Conservation (phyloP, 2,888 invertebrate genomes). For the Norana najaformis region DNA sequence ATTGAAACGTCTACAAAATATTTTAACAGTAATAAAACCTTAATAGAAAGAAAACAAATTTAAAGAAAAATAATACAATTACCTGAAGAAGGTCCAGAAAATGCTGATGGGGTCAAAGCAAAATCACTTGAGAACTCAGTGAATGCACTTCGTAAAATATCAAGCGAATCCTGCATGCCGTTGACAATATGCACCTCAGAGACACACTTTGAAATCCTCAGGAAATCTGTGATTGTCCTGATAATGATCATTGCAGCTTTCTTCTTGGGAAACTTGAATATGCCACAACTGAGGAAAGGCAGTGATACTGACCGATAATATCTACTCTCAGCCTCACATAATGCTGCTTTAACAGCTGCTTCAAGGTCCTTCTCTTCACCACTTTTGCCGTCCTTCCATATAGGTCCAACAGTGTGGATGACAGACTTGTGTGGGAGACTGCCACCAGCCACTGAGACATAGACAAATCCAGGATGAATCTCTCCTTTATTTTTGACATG, state of each 20-base stretch:
- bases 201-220: background rate
- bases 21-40: background rate
- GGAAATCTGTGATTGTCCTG: background rate
- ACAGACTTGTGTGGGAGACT: conserved; percentile 44
- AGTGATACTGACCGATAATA: background rate
- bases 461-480: conserved; percentile 44
- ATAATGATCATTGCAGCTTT: background rate
- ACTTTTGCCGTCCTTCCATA: conserved; percentile 39
- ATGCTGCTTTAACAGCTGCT: background rate
- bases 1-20: too few species aligned
- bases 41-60: background rate
- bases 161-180: background rate
- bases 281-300: conserved; percentile 10
- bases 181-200: conserved; percentile 19
- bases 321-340: background rate
- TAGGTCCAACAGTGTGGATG: conserved; percentile 46
- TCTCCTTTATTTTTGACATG: background rate
- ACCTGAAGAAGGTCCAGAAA: background rate
- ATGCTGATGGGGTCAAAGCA: background rate
- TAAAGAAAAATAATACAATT: background rate
- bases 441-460: conserved; percentile 48
- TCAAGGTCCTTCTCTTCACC: conserved; percentile 28
- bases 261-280: background rate
- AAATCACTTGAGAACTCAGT: background rate
- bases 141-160: background rate